Evolutionary conservation across 2,797 vertebrate genomes (phyloP).

Genomic region (Taeniopygia guttata): DNA sequence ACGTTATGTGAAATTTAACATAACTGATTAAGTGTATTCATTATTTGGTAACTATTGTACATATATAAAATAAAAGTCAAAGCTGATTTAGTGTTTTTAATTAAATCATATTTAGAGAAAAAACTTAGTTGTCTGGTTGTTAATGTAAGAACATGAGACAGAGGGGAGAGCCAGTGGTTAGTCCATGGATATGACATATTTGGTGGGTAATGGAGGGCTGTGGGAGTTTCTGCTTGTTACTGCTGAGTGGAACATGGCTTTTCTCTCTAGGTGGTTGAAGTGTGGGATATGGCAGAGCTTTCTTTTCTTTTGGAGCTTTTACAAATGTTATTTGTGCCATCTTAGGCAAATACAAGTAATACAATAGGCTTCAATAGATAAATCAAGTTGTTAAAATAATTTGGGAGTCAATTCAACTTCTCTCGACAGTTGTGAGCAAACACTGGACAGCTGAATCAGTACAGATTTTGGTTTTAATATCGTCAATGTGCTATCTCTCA

Average conservation of each 20-base stretch:
- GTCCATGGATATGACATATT: background rate
- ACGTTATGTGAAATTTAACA: constrained; percentile 70
- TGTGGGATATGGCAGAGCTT: background rate
- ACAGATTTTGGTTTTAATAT: constrained; percentile 73
- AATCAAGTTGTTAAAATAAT: constrained; percentile 33
- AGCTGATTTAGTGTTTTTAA: constrained; percentile 74
- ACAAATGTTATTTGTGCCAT: background rate
- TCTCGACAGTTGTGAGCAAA: constrained; percentile 3
- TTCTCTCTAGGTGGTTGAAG: background rate
- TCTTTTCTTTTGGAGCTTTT: background rate
- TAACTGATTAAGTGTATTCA: constrained; percentile 72
- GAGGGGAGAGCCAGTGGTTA: background rate
- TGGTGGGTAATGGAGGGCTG: background rate
- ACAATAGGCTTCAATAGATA: constrained; percentile 4
- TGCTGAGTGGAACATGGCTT: background rate
- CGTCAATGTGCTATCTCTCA: constrained; percentile 63
- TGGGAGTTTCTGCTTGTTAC: background rate
- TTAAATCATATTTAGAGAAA: constrained; percentile 70
- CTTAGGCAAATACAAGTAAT: constrained; percentile 8
- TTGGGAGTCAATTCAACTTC: background rate
- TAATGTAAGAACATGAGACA: constrained; percentile 1
- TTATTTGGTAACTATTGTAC: constrained; percentile 77
- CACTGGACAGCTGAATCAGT: constrained; percentile 28
- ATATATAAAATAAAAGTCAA: constrained; percentile 80
- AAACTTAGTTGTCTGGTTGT: constrained; percentile 35